phyloP scores from a whole-genome alignment of 2,888 invertebrate species.

The Rhopalosiphum nymphaeae region DNA sequence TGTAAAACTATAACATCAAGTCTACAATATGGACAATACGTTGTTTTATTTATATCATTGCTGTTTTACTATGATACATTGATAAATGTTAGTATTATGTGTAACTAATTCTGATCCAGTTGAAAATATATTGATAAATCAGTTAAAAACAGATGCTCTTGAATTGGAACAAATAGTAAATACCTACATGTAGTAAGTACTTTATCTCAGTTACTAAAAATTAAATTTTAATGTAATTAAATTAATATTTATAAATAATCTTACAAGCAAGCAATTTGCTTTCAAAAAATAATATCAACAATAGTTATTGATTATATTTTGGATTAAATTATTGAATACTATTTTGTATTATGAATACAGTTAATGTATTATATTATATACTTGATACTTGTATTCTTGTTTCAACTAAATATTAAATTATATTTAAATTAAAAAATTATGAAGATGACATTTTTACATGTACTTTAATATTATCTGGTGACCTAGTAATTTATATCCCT shows the following conservation, averaged over 20 bases:
- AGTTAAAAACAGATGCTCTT: not conserved
- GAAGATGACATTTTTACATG: not conserved
- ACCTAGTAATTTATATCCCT: not conserved
- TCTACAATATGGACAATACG: not conserved
- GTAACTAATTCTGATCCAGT: not conserved
- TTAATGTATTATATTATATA: no score
- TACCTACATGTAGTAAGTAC: not conserved
- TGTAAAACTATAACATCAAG: not conserved
- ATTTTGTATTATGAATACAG: no score
- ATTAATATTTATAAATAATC: not conserved
- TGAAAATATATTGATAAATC: not conserved
- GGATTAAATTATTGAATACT: no score
- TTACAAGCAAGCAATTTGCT: not conserved
- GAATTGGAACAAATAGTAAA: not conserved
- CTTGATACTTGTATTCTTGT: not conserved
- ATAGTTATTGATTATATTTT: not conserved
- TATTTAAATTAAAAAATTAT: not conserved
- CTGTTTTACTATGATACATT: not conserved
- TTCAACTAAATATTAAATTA: not conserved
- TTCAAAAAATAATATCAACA: not conserved
- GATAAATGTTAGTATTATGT: not conserved
- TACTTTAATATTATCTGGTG: not conserved
- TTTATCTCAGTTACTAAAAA: not conserved
- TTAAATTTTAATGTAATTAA: not conserved
- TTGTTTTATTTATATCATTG: not conserved